Percentiles rank a stretch among this genome's conserved stretches.
These are phyloP conservation scores for Brachionus rotundiformis DNA, from an alignment of 1,140 invertebrate genomes.

Conservation along the genomic window DNA sequence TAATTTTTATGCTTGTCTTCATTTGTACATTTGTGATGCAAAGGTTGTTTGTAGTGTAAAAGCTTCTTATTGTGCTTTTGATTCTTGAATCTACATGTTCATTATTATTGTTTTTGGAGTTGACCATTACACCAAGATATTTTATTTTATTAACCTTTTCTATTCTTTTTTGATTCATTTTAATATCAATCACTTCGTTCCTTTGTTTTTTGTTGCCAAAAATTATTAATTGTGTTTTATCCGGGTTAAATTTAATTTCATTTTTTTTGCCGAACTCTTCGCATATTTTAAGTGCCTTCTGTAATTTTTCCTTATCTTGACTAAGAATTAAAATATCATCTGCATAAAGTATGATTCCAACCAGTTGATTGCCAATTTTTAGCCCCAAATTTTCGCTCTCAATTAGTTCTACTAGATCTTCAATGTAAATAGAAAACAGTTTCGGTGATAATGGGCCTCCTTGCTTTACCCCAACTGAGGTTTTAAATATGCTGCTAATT, in stretches of 20 bases:
- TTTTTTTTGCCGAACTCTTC: neutral
- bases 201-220: conserved; percentile 29
- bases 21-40: neutral
- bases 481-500: too few species aligned
- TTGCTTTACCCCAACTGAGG: too few species aligned
- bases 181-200: neutral
- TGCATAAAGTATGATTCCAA: too few species aligned
- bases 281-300: too few species aligned
- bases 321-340: neutral
- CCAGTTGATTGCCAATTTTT: neutral
- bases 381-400: neutral
- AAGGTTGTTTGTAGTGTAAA: neutral
- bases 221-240: too few species aligned
- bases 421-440: neutral
- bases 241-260: neutral
- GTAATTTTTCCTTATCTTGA: neutral
- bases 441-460: neutral
- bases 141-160: too few species aligned
- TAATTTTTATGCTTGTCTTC: too few species aligned
- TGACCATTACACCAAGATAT: too few species aligned
- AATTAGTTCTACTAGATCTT: neutral
- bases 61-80: too few species aligned
- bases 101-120: too few species aligned
- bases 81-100: too few species aligned
- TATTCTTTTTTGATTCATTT: neutral